phyloP scores from a whole-genome alignment of 2,888 invertebrate genomes.

The Oligia fasciuncula region DNA sequence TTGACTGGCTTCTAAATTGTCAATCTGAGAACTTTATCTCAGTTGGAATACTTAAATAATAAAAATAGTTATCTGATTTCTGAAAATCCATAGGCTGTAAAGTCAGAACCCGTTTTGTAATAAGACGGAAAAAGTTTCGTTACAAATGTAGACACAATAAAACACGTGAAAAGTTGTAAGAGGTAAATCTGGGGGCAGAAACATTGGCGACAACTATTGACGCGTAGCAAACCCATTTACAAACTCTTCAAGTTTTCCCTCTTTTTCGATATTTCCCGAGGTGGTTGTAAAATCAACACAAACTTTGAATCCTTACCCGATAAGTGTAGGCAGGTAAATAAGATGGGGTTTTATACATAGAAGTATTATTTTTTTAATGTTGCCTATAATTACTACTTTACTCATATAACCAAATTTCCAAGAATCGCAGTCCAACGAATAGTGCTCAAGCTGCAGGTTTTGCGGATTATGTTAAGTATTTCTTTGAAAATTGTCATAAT shows the following conservation, averaged over 20 bases:
- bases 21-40: not conserved
- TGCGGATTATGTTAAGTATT: not conserved
- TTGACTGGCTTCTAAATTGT: not conserved
- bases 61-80: too few relatives aligned
- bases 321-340: not conserved
- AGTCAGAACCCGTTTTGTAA: not conserved
- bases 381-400: not conserved
- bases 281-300: not conserved
- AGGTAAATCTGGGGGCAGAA: conserved; percentile 9
- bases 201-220: conserved; percentile 16
- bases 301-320: conserved; percentile 2
- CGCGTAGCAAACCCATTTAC: conserved; percentile 14
- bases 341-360: not conserved
- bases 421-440: not conserved
- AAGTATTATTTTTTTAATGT: not conserved
- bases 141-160: conserved; percentile 10
- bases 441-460: not conserved
- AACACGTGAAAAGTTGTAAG: conserved; percentile 23
- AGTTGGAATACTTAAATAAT: too few relatives aligned
- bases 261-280: conserved; percentile 1
- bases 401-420: not conserved
- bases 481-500: not conserved
- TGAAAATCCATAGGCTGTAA: too few relatives aligned
- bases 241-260: conserved; percentile 12
- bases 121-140: not conserved